phyloP scores from a whole-genome alignment of 2,888 invertebrate species.

The Papilio gigon region DNA sequence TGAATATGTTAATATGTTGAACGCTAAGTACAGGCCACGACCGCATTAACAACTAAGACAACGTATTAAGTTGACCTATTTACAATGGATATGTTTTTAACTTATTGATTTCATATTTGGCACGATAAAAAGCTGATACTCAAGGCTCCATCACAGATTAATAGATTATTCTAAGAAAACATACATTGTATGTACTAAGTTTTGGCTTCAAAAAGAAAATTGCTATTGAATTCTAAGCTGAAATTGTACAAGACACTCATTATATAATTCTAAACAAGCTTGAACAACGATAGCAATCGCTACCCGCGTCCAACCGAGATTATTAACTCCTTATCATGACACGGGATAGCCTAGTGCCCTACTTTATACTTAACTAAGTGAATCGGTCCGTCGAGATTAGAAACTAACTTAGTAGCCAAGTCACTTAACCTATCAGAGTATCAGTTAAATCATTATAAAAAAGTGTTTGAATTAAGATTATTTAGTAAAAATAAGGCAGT shows the following conservation, averaged over 20 bases:
- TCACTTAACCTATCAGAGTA: slow-evolving; percentile 5
- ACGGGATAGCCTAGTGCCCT: slow-evolving; percentile 20
- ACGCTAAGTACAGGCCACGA: slow-evolving; percentile 26
- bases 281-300: slow-evolving; percentile 17
- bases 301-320: slow-evolving; percentile 10
- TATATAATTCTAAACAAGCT: slow-evolving; percentile 12
- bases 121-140: not conserved
- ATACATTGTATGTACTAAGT: not conserved
- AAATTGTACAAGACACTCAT: not conserved
- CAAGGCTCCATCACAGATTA: not conserved
- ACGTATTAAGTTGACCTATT: not conserved
- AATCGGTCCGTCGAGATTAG: slow-evolving; percentile 18
- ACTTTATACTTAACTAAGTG: slow-evolving; percentile 22
- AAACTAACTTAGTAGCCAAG: slow-evolving; percentile 15
- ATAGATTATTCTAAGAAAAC: not conserved
- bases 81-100: not conserved
- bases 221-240: not conserved
- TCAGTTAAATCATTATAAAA: not conserved
- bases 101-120: not conserved
- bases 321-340: slow-evolving; percentile 19
- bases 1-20: slow-evolving; percentile 25
- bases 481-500: too few relatives aligned
- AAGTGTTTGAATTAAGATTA: not conserved
- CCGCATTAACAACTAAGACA: not conserved
- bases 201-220: not conserved